These are phyloP conservation scores for Podarcis muralis DNA, from an alignment of 2,113 vertebrate species.

Conservation along the genomic window DNA sequence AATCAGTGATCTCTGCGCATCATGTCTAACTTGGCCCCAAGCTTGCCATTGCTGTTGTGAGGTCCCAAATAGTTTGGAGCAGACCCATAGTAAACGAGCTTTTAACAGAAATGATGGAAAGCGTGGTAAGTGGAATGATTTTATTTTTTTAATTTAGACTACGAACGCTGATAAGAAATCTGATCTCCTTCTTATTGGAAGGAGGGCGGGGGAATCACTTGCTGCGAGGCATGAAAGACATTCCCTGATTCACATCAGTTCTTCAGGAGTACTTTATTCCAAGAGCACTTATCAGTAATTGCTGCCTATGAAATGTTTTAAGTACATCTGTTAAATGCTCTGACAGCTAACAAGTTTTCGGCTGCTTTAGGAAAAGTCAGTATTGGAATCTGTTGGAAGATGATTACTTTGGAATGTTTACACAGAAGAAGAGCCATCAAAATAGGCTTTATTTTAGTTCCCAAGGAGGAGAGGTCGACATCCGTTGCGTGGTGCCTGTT, in stretches of 20 bases:
- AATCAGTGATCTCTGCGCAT: background rate
- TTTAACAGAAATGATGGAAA: conserved; percentile 36
- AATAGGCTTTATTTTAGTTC: background rate
- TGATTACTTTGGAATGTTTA: conserved; percentile 49
- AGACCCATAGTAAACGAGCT: conserved; percentile 37
- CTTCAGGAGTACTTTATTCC: conserved; percentile 51
- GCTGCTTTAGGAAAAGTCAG: conserved; percentile 46
- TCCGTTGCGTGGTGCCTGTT: background rate
- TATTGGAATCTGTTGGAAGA: conserved; percentile 58
- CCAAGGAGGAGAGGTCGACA: background rate
- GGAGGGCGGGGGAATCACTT: conserved; percentile 45
- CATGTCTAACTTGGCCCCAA: background rate
- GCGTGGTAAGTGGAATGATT: background rate
- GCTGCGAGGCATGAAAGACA: conserved; percentile 50
- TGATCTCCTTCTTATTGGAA: conserved; percentile 19
- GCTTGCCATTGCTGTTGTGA: background rate
- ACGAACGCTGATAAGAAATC: conserved; percentile 45
- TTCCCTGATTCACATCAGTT: conserved; percentile 47
- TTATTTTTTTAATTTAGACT: conserved; percentile 15
- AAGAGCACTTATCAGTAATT: conserved; percentile 60
- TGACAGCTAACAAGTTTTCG: conserved; percentile 60
- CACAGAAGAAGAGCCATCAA: background rate
- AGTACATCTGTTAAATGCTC: conserved; percentile 57
- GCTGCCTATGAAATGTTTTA: conserved; percentile 55
- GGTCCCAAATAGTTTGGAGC: background rate